Base-by-base conservation (phyloP, 2,113 vertebrate species). In the Ammodytes dubius region DNA sequence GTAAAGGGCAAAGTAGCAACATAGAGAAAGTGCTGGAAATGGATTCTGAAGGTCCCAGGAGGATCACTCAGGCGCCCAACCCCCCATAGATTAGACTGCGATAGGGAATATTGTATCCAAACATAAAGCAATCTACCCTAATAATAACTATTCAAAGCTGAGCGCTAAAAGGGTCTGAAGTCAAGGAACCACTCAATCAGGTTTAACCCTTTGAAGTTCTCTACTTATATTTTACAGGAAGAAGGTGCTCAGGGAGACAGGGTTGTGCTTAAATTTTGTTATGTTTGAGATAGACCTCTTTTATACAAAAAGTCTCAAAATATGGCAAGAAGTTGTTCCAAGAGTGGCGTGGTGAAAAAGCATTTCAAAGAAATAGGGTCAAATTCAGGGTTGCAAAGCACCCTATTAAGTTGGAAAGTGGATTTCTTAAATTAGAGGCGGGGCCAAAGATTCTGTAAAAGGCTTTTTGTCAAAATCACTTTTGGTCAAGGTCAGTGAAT, bases 1-100 rank as follows among this genome's bases (percentile, higher is more conserved):
- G 57, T 77, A 91, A 94, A 95, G 88, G 88, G 81, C 76, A 89
- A 54, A 80, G 77, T 15, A 86, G 61, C 83, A 74, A 81, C 83
- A 67, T 67, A 79, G 67, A 57, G 42, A 27, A 15, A 72, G 7
- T 68, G 37, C 80, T 85, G 72, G 67, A 85, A 87, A 87, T 74
- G 64, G 80, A 77, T 74, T 58, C 40, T 47, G 78, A 2, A 0
- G 17, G 56, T 66, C 71, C 79, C 49, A 65, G 40, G 79, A 85
- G 77, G 58, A 77, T 66, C 39, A 10, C 6, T 64, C 54, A 37
- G 43, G 57, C 58, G 56, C 65, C 3, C 59, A 64, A 27, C 27
- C 27, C 27, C 27, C 27, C 27, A 27, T 27, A 27, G 27, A 27
- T 27, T 27, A 27, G 27, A 27, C 37, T 65, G 53, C 15, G 4